Base-by-base conservation (phyloP, 2,888 invertebrate species). In the Fissipunctia ypsillon region DNA sequence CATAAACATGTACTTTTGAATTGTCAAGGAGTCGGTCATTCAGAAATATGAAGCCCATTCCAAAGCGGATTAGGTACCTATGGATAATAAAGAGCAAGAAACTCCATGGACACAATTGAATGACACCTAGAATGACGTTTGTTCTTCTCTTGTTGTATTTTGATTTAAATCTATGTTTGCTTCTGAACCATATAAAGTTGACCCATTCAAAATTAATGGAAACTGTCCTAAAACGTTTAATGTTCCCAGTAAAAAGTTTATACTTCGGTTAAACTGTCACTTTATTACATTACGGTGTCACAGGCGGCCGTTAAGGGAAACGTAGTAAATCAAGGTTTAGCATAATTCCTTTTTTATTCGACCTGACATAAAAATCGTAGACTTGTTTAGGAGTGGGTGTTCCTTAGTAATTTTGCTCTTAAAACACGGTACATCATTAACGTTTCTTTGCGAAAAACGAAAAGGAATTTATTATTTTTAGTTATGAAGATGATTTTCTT, bases 271-370 rank as follows among this genome's bases (percentile, higher is more conserved):
- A 59, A 66, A 56, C 43, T 73, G 57, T 66, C 57, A 67, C n/a
- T 78, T 80, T 77, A 35, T 81, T 85, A 84, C 84, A 59, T 43
- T 22, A 76, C 85, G 80, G 88, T 90, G 88, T 90, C 35, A 89
- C 54, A 64, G 45, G 41, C 56, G 67, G 73, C 43, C 70, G 38
- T 73, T 72, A 74, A 81, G 80, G 84, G 85, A 88, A 88, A 86
- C 78, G 84, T 84, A 86, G 87, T 90, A 89, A 90, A 90, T 86
- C 88, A 84, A 84, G 85, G 87, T 89, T 90, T 91, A 91, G 88
- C 88, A 89, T 90, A 91, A 91, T 90, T 90, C 84, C 86, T 84
- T 83, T 90, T 90, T 91, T 90, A 91, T 91, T 91, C 83, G 71
- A 88, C 86, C 87, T 88, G 87, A 88, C 88, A 88, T 88, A 85